phyloP scores from a whole-genome alignment of 2,888 invertebrate species.

The Megastigmus dorsalis region DNA sequence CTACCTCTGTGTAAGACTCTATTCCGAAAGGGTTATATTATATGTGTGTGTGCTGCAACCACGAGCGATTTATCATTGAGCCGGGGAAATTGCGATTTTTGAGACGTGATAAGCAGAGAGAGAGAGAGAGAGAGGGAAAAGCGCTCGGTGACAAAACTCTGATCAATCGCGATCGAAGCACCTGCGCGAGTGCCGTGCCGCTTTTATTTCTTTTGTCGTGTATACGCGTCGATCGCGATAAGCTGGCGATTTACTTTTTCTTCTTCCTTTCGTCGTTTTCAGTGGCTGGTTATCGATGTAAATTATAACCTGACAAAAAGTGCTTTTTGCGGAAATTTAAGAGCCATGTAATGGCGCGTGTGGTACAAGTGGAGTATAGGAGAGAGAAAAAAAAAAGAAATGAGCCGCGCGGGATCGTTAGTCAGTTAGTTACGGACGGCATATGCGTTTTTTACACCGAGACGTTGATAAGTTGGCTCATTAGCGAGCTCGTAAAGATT shows the following conservation, averaged over 20 bases:
- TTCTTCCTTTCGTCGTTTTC: too few relatives aligned
- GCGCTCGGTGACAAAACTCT: conserved; percentile 3
- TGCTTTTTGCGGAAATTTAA: neutral
- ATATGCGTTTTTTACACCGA: neutral
- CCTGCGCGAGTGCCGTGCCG: neutral
- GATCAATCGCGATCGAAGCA: conserved; percentile 13
- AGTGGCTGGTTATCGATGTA: conserved; percentile 13
- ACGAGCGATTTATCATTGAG: conserved; percentile 27
- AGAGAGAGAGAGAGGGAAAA: neutral
- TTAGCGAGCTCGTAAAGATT: conserved; percentile 22
- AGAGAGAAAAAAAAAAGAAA: neutral
- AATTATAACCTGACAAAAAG: neutral
- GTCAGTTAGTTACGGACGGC: too few relatives aligned
- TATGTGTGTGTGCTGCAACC: too few relatives aligned
- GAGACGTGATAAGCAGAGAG: neutral
- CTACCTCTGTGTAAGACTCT: too few relatives aligned
- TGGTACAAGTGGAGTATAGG: too few relatives aligned
- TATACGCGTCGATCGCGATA: neutral
- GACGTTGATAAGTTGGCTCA: conserved; percentile 26
- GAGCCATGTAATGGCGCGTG: too few relatives aligned
- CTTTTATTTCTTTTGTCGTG: neutral
- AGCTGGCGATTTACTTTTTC: too few relatives aligned
- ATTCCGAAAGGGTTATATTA: neutral
- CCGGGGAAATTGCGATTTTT: conserved; percentile 6
- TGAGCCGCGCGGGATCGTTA: neutral